Conservation (phyloP, 2,797 vertebrate genomes). For the Anguilla marmorata region DNA sequence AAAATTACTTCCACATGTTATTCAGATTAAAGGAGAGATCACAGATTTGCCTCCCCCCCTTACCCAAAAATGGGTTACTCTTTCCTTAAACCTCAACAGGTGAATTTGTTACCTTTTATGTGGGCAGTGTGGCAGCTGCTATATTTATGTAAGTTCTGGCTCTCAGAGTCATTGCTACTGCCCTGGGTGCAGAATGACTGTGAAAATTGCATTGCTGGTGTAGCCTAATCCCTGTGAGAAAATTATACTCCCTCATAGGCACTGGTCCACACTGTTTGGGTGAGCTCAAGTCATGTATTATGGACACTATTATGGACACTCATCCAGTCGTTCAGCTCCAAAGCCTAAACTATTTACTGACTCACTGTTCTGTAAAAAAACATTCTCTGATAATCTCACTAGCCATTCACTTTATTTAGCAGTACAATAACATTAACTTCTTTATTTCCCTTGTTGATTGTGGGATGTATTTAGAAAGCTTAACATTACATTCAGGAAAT, state of each 20-base stretch:
- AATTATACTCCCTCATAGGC: neutral
- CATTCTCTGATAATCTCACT: neutral
- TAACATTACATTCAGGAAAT: neutral
- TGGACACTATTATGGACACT: neutral
- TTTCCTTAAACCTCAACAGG: neutral
- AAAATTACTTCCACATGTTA: constrained; percentile 27
- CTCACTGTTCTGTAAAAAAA: neutral
- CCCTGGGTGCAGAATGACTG: neutral
- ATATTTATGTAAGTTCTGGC: neutral
- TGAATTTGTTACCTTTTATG: neutral
- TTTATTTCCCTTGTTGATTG: neutral
- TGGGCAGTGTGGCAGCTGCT: neutral
- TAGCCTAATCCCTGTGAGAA: neutral
- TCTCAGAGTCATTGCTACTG: neutral
- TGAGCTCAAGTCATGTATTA: neutral
- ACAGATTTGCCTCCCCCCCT: neutral
- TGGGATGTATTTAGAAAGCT: neutral
- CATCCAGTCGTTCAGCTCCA: neutral
- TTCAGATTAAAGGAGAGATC: neutral
- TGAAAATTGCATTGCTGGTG: neutral
- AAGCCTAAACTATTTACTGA: neutral
- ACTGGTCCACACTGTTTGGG: constrained; percentile 3
- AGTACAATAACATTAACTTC: neutral
- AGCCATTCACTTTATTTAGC: neutral
- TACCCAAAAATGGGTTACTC: neutral